A percentile compares a stretch with the other conserved stretches of the same genome.
These are phyloP conservation scores for Actenoides lindsayi DNA, from an alignment of 2,113 vertebrate species.

Conservation along the genomic window DNA sequence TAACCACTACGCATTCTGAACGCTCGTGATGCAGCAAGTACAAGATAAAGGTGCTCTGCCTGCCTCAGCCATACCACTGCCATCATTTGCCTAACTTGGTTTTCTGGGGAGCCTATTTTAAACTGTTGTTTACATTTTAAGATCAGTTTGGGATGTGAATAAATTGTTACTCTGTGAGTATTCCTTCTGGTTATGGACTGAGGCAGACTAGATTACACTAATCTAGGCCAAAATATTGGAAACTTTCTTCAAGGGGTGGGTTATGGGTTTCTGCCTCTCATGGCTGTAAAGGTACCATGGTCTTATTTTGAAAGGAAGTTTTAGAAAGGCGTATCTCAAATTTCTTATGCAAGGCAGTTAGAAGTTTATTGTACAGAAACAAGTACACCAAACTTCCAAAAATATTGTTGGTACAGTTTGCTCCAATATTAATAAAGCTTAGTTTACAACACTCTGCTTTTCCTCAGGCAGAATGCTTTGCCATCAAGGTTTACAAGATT, in stretches of 20 bases:
- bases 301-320: neutral
- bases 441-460: conserved; percentile 33
- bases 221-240: neutral
- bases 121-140: neutral
- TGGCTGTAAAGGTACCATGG: neutral
- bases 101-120: neutral
- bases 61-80: neutral
- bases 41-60: neutral
- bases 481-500: neutral
- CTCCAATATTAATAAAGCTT: neutral
- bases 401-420: conserved; percentile 14
- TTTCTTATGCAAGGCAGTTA: conserved; percentile 18
- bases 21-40: neutral
- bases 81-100: neutral
- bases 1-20: neutral
- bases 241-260: neutral
- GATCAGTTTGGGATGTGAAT: neutral
- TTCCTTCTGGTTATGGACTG: neutral
- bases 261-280: neutral
- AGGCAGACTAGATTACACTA: neutral
- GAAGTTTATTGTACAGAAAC: conserved; percentile 63
- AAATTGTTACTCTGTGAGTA: neutral
- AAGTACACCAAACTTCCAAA: conserved; percentile 27
- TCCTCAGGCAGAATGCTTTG: neutral
- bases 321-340: neutral